These are phyloP conservation scores for Mormyrus lacerda DNA, from an alignment of 2,113 vertebrate genomes.

Conservation along the genomic window DNA sequence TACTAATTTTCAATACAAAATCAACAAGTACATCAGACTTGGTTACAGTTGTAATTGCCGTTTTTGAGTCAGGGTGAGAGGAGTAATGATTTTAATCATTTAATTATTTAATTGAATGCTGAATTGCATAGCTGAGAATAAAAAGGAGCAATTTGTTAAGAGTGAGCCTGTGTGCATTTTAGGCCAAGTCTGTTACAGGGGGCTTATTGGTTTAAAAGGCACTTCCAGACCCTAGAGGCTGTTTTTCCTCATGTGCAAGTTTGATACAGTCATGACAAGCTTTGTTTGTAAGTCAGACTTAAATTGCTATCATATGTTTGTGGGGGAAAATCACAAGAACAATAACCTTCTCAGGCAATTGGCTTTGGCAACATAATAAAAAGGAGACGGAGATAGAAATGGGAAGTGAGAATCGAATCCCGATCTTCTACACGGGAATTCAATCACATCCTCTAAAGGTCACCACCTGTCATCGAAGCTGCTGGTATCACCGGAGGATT, in stretches of 20 bases:
- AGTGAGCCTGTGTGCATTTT: not conserved
- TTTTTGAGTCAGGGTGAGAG: not conserved
- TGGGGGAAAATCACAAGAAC: not conserved
- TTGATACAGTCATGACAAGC: not conserved
- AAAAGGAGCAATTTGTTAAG: not conserved
- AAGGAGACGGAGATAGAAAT: not conserved
- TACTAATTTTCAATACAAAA: not conserved
- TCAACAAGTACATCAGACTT: not conserved
- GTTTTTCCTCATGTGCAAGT: not conserved
- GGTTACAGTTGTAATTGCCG: not conserved
- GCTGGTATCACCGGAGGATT: not conserved
- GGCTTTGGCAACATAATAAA: not conserved
- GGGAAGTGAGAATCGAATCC: not conserved
- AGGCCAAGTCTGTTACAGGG: not conserved
- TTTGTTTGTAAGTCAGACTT: not conserved
- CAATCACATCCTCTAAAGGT: not conserved
- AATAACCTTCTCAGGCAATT: not conserved
- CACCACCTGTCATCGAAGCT: not conserved
- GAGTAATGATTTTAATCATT: not conserved
- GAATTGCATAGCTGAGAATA: not conserved
- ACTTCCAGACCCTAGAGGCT: not conserved
- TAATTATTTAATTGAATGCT: not conserved
- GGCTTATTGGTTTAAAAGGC: not conserved
- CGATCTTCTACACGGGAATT: not conserved
- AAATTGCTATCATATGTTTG: not conserved